Conservation (phyloP, 2,888 invertebrate genomes). For the Dynastes maya region DNA sequence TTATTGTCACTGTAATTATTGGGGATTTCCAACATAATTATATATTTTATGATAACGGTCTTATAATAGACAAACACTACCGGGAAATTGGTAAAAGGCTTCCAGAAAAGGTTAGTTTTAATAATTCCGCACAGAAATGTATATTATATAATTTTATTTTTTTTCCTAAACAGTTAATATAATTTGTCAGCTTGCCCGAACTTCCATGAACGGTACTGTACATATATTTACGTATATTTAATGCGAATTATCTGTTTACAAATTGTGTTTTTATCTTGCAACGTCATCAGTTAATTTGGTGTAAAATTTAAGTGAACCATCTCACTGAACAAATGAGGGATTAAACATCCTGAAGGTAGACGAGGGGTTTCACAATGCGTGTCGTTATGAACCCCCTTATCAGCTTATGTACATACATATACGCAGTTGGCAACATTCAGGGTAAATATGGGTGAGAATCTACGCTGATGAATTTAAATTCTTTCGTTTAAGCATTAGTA, state of each 20-base stretch:
- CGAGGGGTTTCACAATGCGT: not conserved
- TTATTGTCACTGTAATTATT: no score
- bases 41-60: no score
- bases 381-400: not conserved
- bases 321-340: not conserved
- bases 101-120: no score
- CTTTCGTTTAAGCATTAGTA: not conserved
- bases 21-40: no score
- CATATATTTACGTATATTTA: no score
- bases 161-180: no score
- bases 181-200: no score
- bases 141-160: no score
- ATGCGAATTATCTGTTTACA: not conserved
- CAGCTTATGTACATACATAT: not conserved
- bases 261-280: not conserved
- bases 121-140: no score
- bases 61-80: no score
- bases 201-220: no score
- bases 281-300: constrained; percentile 1
- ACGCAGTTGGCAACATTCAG: not conserved
- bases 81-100: no score
- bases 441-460: not conserved
- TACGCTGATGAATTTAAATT: not conserved
- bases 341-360: not conserved
- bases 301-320: not conserved